Evolutionary conservation across 2,797 vertebrate genomes (phyloP).

Genomic region (Molossus alvarezi): DNA sequence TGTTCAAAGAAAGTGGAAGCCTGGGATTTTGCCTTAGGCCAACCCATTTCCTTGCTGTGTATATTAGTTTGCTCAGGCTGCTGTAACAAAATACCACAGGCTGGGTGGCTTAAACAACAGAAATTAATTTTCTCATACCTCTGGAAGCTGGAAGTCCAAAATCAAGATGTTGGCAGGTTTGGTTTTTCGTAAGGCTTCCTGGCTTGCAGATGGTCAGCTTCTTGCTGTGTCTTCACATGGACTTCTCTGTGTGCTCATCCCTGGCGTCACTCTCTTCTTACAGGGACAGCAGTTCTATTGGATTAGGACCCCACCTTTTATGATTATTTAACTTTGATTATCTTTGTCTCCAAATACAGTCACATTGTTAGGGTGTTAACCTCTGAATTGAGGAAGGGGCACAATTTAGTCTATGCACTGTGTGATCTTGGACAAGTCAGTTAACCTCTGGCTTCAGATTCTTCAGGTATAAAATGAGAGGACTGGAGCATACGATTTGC

Average conservation of each 20-base stretch:
- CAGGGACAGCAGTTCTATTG: background rate
- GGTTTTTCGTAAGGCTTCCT: background rate
- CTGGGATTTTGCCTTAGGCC: background rate
- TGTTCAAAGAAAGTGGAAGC: background rate
- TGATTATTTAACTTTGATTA: background rate
- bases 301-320: background rate
- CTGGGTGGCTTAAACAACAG: background rate
- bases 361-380: background rate
- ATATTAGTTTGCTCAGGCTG: background rate
- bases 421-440: background rate
- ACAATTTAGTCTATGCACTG: background rate
- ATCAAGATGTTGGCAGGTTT: background rate
- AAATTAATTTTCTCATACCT: background rate
- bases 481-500: background rate
- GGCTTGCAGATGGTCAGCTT: background rate
- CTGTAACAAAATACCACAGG: background rate
- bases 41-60: background rate
- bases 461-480: background rate
- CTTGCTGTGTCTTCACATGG: background rate
- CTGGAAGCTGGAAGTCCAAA: background rate
- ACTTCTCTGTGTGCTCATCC: background rate
- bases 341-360: background rate
- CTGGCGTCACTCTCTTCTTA: background rate
- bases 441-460: conserved; percentile 31
- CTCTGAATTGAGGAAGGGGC: background rate